Base-by-base conservation (phyloP, 2,888 invertebrate species). In the Hydrotaea cyrtoneurina region DNA sequence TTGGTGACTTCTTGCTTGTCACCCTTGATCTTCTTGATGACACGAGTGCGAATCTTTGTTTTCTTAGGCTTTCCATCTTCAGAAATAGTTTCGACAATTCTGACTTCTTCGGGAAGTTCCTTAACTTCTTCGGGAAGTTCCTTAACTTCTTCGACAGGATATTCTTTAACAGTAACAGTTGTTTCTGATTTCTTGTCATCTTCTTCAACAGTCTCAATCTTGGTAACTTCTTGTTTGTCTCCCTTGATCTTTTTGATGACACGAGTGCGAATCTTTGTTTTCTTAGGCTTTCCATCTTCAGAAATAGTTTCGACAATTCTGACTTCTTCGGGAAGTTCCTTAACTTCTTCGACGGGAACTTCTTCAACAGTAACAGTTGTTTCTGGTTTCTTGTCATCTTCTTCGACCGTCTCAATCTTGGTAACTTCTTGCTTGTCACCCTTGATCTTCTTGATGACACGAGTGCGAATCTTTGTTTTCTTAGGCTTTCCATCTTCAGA, bases 1-100 rank as follows among this genome's bases (percentile, higher is more conserved):
- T 88, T 88, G 11, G 88, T 89, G 5, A 89, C 76, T 71, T 89
- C 88, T 83, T 89, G 88, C 4, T 87, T 89, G 78, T 86, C 88
- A 17, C 88, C 89, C 86, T 88, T 89, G 10, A 87, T 64, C 86
- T 88, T 89, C 39, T 89, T 89, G 55, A 89, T 87, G 0, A 88
- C 73, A 21, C 89, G 88, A 1, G 89, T 89, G 0, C 87, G 86
- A 4, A 89, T 87, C 78, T 87, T 89, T 76, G 85, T 89, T 62
- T 85, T 87, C 21, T 78, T 87, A 0, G 87, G 84, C 5, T 71
- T 86, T 10, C 89, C 89, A 2, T 89, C 89, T 73, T 89, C 87
- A 0, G 80, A 10, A 0, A 89, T 39, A 0, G 83, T 75, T 82
- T 89, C 89, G 17, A 89, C 46, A 0, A 89, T 86, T 8, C 82